These are phyloP conservation scores for Archilochus colubris DNA, from an alignment of 2,113 vertebrate genomes.

Conservation along the genomic window DNA sequence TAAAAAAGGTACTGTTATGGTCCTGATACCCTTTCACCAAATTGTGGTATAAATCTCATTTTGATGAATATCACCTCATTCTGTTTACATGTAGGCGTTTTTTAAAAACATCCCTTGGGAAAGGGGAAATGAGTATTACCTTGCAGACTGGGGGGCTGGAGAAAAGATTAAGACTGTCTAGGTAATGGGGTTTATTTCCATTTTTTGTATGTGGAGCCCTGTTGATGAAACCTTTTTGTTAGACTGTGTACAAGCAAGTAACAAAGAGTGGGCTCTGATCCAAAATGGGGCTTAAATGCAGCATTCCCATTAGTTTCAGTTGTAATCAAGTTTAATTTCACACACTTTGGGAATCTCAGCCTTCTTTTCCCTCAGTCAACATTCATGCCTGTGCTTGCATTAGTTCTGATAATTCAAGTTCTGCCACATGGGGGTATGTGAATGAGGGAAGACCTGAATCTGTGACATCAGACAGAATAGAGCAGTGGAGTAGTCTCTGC, in stretches of 20 bases:
- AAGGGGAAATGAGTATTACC: neutral
- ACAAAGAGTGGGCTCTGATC: neutral
- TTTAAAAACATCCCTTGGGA: neutral
- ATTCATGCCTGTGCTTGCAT: neutral
- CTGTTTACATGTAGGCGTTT: neutral
- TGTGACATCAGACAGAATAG: neutral
- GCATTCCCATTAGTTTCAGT: neutral
- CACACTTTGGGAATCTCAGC: neutral
- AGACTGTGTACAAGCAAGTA: neutral
- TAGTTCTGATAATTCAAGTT: neutral
- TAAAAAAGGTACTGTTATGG: neutral
- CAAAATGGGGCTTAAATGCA: neutral
- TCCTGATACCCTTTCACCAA: neutral
- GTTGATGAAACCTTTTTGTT: neutral
- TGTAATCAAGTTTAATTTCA: neutral
- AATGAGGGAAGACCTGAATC: neutral
- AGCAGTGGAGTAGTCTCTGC: neutral
- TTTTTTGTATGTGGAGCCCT: neutral
- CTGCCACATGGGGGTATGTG: neutral
- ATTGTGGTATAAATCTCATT: neutral
- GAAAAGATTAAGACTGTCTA: neutral
- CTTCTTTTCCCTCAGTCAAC: neutral
- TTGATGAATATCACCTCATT: neutral
- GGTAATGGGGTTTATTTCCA: neutral
- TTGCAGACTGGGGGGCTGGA: slow-evolving; percentile 5